Evolutionary conservation across 2,888 invertebrate species (phyloP), one percentile per base, ranked within the genome.

Genomic region (Deilephila porcellus): DNA sequence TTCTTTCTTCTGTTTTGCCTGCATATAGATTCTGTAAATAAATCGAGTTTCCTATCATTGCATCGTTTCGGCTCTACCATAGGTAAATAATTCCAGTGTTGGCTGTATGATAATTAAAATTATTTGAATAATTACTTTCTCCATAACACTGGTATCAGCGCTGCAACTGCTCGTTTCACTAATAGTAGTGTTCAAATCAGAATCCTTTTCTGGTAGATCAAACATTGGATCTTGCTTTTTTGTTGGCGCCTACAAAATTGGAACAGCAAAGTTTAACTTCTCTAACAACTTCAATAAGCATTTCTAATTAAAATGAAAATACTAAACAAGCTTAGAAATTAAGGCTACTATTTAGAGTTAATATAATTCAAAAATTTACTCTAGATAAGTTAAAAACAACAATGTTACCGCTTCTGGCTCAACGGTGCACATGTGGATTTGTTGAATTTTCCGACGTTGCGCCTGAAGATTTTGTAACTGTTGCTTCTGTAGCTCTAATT

Each of bases 181-280:
- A 74, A 82, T 85, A 11, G 86, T 87, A 0, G 88, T 88, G 73
- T 85, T 85, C 60, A 88, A 59, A 0, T 89, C 90, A 45, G 93
- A 92, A 63, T 92, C 93, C 73, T 90, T 92, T 75, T 91, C 93
- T 0, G 93, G 91, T 3, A 85, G 88, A 8, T 92, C 92, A 73
- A 87, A 88, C 59, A 84, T 80, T 75, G 83, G 81, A 1, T 84
- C 82, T 5, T 80, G 76, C 71, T 84, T 82, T 11, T 77, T 17
- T 8, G 74, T 74, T 34, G 77, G 70, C 64, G 74, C 70, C 81
- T 84, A 29, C 72, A 77, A 74, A 34, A 70, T 11, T 2, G 20
- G 52, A 32, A 45, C 11, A 45, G 45, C 45, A 45, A 11, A 11
- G 3, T 45, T 45, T 14, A 45, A 11, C 45, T 45, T 45, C 45